Evolutionary conservation across 2,888 invertebrate genomes (phyloP).

Genomic region (Gari tellinella): DNA sequence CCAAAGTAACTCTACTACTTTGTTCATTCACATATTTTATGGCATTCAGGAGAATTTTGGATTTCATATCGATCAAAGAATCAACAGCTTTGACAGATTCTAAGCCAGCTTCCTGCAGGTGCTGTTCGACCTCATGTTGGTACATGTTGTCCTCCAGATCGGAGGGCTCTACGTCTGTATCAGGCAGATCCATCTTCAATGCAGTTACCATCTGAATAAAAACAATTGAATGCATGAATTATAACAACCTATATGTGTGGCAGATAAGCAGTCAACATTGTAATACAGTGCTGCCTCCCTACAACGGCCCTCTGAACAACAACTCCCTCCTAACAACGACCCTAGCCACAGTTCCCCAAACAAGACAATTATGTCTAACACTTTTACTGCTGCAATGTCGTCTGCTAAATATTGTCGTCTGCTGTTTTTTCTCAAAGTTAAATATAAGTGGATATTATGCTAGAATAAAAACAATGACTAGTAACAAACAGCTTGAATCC

Average conservation of each 20-base stretch:
- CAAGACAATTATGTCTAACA: too few species aligned
- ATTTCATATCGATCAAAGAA: slow-evolving; percentile 34
- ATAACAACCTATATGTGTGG: neutral
- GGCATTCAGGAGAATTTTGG: slow-evolving; percentile 21
- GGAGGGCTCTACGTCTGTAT: slow-evolving; percentile 50
- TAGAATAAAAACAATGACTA: too few species aligned
- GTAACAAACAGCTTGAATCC: too few species aligned
- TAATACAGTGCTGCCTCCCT: neutral
- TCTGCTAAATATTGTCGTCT: too few species aligned
- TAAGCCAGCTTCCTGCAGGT: slow-evolving; percentile 45
- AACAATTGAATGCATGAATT: neutral
- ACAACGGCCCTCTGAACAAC: too few species aligned
- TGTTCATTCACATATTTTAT: slow-evolving; percentile 11
- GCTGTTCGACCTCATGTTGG: slow-evolving; percentile 48
- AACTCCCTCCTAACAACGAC: too few species aligned
- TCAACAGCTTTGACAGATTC: slow-evolving; percentile 34
- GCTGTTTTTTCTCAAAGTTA: too few species aligned
- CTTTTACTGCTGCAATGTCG: too few species aligned
- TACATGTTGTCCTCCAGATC: slow-evolving; percentile 54
- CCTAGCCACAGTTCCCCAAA: too few species aligned
- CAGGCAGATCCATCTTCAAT: slow-evolving; percentile 51
- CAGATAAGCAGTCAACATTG: neutral
- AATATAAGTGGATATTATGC: too few species aligned
- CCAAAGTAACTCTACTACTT: slow-evolving; percentile 9
- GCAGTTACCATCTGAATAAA: slow-evolving; percentile 60